Evolutionary conservation across 1,140 invertebrate genomes (phyloP), one percentile per base, ranked within the genome.

Genomic region (Venustaconcha ellipsiformis): DNA sequence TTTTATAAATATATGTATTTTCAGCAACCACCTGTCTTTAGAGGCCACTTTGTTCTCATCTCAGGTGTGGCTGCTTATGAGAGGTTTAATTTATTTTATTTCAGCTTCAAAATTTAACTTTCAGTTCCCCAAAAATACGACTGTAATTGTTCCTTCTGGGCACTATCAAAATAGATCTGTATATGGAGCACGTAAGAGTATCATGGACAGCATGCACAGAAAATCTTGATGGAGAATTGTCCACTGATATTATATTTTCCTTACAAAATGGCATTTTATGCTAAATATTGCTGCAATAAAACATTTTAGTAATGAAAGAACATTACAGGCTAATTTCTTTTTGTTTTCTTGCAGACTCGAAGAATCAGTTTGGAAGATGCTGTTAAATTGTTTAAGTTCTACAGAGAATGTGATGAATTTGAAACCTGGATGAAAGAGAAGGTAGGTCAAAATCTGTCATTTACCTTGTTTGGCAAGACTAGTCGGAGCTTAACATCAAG

Each of bases 371-470:
- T 99, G 14, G 96, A 97, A 82, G 97, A 99, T 88, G 95, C 97
- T 0, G 97, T 98, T 73, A 93, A 95, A 78, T 91, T 99, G 20
- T 99, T 96, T 89, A 94, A 94, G 56, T 99, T 99, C 91, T 97
- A 97, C 89, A 93, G 95, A n/a, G 97, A 99, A 87, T 99, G 97
- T 91, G 96, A 99, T 86, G 97, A 98, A 88, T 98, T 99, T 89
- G 97, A 99, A 89, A 94, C 94, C 79, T 99, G 98, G 98, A 97
- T 99, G 85, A 95, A 94, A 83, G 97, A 99, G 74, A 99, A 97
- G 87, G 89, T 90, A 78, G 57, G 78, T 70, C 68, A 76, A 63
- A 6, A 4, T 37, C 37, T 37, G 37, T 4, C 8, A 37, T 37
- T 37, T 37, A 37, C 37, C 4, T 37, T 37, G 37, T 8, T 8